Evolutionary conservation across 2,797 vertebrate genomes (phyloP).

Genomic region (Thunnus albacares): DNA sequence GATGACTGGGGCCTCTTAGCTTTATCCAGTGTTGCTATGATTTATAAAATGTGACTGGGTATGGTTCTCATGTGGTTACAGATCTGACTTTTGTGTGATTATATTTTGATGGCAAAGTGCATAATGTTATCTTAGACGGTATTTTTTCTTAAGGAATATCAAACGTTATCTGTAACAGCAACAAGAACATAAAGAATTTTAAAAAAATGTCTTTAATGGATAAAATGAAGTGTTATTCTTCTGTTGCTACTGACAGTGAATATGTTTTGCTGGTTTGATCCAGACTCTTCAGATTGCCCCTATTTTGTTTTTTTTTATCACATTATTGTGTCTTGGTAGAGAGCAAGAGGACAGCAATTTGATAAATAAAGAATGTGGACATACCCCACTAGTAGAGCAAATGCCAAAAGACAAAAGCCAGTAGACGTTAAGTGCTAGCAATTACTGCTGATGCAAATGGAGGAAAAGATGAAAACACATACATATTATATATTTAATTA

Average conservation of each 20-base stretch:
- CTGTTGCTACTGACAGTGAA: conserved; percentile 14
- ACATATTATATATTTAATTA: conserved; percentile 42
- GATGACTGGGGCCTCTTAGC: conserved; percentile 57
- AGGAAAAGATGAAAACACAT: conserved; percentile 45
- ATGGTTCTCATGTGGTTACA: conserved; percentile 53
- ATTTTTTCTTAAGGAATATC: conserved; percentile 50
- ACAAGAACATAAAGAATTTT: conserved; percentile 38
- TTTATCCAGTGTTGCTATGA: conserved; percentile 65
- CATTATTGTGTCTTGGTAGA: background rate
- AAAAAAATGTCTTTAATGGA: conserved; percentile 36
- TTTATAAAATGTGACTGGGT: conserved; percentile 68
- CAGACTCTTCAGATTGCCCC: background rate
- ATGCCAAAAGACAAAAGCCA: conserved; percentile 54
- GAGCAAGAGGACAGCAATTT: conserved; percentile 21
- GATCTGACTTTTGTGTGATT: conserved; percentile 71
- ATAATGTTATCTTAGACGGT: conserved; percentile 54
- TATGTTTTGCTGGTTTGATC: conserved; percentile 26
- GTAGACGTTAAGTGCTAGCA: conserved; percentile 48
- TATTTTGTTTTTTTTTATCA: conserved; percentile 17
- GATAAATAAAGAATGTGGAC: conserved; percentile 52
- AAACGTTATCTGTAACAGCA: conserved; percentile 59
- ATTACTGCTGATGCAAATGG: conserved; percentile 54
- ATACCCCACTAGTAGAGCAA: conserved; percentile 35
- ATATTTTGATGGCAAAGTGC: conserved; percentile 60
- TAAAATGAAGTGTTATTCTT: background rate